phyloP scores from a whole-genome alignment of 2,113 vertebrate genomes.

The Pan troglodytes region DNA sequence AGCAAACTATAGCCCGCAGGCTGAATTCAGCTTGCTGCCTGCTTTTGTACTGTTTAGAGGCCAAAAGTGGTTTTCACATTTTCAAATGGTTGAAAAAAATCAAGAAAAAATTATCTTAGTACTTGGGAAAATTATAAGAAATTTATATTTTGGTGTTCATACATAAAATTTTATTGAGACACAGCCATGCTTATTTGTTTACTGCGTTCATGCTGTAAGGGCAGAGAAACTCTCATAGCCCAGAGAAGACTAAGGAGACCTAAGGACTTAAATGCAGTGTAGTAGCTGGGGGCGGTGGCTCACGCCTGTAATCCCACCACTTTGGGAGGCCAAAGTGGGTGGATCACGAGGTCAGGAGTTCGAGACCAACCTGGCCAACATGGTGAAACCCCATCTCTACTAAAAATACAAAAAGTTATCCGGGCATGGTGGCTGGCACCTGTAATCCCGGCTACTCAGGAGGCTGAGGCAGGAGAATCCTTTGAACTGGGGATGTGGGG shows the following conservation, averaged over 20 bases:
- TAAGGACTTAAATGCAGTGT: background rate
- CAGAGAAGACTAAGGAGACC: background rate
- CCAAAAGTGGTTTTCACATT: background rate
- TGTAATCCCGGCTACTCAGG: no score
- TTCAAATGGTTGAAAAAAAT: background rate
- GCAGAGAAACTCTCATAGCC: background rate
- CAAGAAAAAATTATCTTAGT: background rate
- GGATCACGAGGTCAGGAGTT: no score
- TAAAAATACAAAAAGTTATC: no score
- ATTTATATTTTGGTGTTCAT: background rate
- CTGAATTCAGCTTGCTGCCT: background rate
- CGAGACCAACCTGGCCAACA: no score
- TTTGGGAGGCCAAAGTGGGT: no score
- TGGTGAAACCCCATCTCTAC: no score
- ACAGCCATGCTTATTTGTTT: background rate
- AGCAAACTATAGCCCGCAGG: background rate
- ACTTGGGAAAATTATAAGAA: slow-evolving; percentile 8
- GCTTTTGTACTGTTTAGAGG: background rate
- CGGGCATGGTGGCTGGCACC: no score
- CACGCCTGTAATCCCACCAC: no score
- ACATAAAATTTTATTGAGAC: background rate
- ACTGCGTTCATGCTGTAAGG: background rate
- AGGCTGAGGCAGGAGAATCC: no score
- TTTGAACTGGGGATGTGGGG: no score
- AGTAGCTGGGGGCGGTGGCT: no score